Conservation (phyloP, 1,140 invertebrate genomes). For the Lordiphosa clarofinis region DNA sequence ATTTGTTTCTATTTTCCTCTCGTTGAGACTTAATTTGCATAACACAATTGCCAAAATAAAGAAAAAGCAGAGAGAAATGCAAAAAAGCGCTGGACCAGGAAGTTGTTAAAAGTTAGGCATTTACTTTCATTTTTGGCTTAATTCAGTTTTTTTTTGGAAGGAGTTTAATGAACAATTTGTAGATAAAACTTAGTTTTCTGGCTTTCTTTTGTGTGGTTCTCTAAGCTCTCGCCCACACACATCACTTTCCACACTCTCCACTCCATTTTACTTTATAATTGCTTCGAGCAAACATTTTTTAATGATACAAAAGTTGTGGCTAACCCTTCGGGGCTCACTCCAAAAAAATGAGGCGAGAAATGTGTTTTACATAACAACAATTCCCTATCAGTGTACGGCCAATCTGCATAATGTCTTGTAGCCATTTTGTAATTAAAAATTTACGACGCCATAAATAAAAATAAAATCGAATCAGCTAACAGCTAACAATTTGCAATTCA, state of each 20-base stretch:
- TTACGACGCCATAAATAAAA: conserved; percentile 60
- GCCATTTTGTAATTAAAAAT: conserved; percentile 69
- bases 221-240: neutral
- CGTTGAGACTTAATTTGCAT: conserved; percentile 58
- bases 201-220: too few relatives aligned
- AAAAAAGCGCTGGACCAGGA: conserved; percentile 41
- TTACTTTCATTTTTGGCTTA: conserved; percentile 51
- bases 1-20: conserved; percentile 53
- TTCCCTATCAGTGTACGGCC: conserved; percentile 32
- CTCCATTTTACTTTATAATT: too few relatives aligned
- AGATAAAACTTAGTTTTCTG: conserved; percentile 2
- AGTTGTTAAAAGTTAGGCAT: conserved; percentile 47
- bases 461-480: conserved; percentile 16
- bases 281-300: conserved; percentile 1
- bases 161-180: conserved; percentile 1
- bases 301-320: conserved; percentile 7
- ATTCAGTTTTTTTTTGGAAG: conserved; percentile 8
- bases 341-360: conserved; percentile 16
- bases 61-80: conserved; percentile 20
- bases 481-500: conserved; percentile 54
- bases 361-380: conserved; percentile 44
- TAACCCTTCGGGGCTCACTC: conserved; percentile 19
- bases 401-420: conserved; percentile 65
- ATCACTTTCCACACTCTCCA: neutral
- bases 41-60: conserved; percentile 38